phyloP scores from a whole-genome alignment of 2,113 vertebrate species.

The Elgaria multicarinata region DNA sequence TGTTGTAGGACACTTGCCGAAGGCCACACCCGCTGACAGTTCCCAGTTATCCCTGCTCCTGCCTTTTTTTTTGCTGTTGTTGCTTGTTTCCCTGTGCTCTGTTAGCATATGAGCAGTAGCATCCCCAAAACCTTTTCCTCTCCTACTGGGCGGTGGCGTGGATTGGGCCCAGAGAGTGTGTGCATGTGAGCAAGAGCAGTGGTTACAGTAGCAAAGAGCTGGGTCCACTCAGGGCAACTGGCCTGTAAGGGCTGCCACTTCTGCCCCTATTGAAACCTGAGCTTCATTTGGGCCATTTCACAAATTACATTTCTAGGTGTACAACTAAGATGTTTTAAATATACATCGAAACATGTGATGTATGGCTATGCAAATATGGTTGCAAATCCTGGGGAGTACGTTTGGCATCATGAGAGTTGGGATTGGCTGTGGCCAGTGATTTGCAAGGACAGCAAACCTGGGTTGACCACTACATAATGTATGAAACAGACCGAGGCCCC shows the following conservation, averaged over 20 bases:
- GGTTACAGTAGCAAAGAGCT: background rate
- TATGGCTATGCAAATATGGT: background rate
- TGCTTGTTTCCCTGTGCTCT: background rate
- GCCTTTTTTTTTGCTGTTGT: background rate
- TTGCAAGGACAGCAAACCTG: background rate
- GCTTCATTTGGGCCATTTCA: background rate
- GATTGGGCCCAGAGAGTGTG: background rate
- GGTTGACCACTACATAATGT: background rate
- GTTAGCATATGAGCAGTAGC: background rate
- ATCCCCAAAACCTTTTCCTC: background rate
- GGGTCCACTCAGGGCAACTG: background rate
- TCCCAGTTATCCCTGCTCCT: background rate
- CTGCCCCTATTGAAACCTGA: background rate
- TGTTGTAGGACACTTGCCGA: background rate
- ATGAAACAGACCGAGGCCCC: background rate
- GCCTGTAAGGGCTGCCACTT: background rate
- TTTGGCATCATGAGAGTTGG: background rate
- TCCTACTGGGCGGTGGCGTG: background rate
- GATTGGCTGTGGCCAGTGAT: background rate
- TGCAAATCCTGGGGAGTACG: background rate
- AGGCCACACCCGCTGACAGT: background rate
- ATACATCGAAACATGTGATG: background rate
- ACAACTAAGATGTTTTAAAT: background rate
- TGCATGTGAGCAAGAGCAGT: background rate
- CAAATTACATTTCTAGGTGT: background rate